Conservation (phyloP, 1,140 invertebrate genomes). For the Pseudachorutes palmiensis region DNA sequence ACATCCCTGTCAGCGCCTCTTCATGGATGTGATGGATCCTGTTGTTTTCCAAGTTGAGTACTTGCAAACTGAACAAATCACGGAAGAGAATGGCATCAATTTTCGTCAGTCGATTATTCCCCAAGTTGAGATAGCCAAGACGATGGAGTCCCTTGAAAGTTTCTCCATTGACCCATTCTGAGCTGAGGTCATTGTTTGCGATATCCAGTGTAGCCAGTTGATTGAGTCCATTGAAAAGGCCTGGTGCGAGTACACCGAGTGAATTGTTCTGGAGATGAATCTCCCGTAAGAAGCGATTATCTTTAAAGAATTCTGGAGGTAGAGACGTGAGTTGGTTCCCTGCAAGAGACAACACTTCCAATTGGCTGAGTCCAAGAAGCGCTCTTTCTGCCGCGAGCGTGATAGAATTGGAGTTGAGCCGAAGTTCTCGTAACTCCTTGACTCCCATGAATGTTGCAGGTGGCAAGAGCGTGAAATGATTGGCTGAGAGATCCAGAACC, state of each 20-base stretch:
- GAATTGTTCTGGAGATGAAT: slow-evolving; percentile 76
- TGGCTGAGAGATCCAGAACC: slow-evolving; percentile 69
- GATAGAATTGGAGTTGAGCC: slow-evolving; percentile 37
- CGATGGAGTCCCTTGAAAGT: slow-evolving; percentile 74
- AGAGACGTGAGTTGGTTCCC: slow-evolving; percentile 72
- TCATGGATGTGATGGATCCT: slow-evolving; percentile 67
- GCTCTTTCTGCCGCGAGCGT: slow-evolving; percentile 62
- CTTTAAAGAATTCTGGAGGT: slow-evolving; percentile 72
- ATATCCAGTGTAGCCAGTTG: slow-evolving; percentile 74
- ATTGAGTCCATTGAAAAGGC: slow-evolving; percentile 69
- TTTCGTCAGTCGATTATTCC: slow-evolving; percentile 70
- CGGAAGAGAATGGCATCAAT: slow-evolving; percentile 67
- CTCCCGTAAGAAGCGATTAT: slow-evolving; percentile 68
- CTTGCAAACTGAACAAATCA: slow-evolving; percentile 55
- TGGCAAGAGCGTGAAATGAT: slow-evolving; percentile 70
- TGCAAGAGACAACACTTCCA: slow-evolving; percentile 67
- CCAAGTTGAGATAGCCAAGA: slow-evolving; percentile 65
- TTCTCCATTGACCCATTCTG: slow-evolving; percentile 76
- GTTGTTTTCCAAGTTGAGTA: slow-evolving; percentile 59
- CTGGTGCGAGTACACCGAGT: slow-evolving; percentile 74
- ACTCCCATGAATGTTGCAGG: slow-evolving; percentile 49
- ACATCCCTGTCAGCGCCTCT: slow-evolving; percentile 70
- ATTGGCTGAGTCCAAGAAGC: slow-evolving; percentile 64
- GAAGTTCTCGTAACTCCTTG: slow-evolving; percentile 49
- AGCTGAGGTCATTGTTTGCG: slow-evolving; percentile 73